Base-by-base conservation (phyloP, 2,113 vertebrate genomes). In the Gambusia holbrooki region DNA sequence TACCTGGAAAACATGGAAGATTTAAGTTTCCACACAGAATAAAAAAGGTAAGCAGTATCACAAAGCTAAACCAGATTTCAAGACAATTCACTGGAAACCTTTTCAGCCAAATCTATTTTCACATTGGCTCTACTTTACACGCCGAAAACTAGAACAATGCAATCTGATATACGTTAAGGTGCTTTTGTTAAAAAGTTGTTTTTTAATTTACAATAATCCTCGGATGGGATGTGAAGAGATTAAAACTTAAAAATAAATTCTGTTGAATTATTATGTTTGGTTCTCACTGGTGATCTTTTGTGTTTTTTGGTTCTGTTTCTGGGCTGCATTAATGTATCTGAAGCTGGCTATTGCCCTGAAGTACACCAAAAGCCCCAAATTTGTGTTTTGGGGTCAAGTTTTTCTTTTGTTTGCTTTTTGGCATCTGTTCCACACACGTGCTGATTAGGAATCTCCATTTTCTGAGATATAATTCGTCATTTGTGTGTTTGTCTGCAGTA, bases 401-500 rank as follows among this genome's bases (percentile, higher is more conserved):
- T 58, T 58, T 6, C 6, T 58, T 58, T 80, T 81, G 63, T 61
- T 62, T 61, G 58, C 73, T 40, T 62, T 27, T 74, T 62, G 83
- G 19, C 65, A 10, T 33, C n/a, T 66, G 9, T 28, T 32, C 32
- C 13, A 32, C 30, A 27, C 28, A 58, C 70, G 69, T 48, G 28
- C 33, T 81, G 15, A 15, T 25, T 73, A 37, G 76, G 58, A 69
- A 30, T 79, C 68, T 40, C 12, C 66, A 14, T 75, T 42, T 37
- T 79, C 35, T 84, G 60, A 67, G 35, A 32, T 71, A 48, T 77
- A 33, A 37, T 35, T 84, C 8, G 79, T 42, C 45, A 27, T 62
- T 63, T 67, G 37, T 80, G 15, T 48, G 70, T 71, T n/a, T 64
- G 63, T 61, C 91, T 94, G 91, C 96, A 98, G 96, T 95, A 94